Evolutionary conservation across 2,888 invertebrate genomes (phyloP).

Genomic region (Phytoseiulus persimilis): DNA sequence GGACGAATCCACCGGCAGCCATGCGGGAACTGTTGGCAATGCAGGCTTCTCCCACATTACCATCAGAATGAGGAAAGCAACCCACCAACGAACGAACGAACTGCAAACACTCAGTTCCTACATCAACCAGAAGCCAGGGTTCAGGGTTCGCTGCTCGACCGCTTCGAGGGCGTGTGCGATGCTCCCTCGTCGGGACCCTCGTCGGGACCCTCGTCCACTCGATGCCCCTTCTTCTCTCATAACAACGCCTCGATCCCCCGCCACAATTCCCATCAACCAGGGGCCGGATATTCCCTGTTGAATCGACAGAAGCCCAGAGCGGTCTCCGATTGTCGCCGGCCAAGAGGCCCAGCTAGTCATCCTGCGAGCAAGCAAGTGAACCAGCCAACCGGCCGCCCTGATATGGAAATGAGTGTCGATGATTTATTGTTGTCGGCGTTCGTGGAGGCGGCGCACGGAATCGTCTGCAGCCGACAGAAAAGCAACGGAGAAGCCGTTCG

Average conservation of each 20-base stretch:
- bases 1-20: background rate
- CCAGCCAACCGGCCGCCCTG: slow-evolving; percentile 11
- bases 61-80: background rate
- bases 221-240: background rate
- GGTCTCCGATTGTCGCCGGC: background rate
- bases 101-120: background rate
- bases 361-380: background rate
- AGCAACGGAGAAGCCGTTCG: background rate
- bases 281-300: background rate
- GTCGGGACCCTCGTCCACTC: background rate
- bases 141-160: background rate
- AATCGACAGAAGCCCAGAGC: background rate
- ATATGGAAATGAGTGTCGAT: slow-evolving; percentile 32
- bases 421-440: slow-evolving; percentile 30
- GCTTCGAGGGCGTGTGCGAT: background rate
- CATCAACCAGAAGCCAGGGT: background rate
- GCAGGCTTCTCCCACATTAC: background rate
- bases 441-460: background rate
- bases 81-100: background rate
- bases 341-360: background rate
- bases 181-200: background rate
- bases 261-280: background rate
- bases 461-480: background rate
- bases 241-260: background rate
- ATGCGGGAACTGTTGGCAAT: background rate